phyloP scores from a whole-genome alignment of 1,140 invertebrate species.

The Hyposmocoma kahamanoa region DNA sequence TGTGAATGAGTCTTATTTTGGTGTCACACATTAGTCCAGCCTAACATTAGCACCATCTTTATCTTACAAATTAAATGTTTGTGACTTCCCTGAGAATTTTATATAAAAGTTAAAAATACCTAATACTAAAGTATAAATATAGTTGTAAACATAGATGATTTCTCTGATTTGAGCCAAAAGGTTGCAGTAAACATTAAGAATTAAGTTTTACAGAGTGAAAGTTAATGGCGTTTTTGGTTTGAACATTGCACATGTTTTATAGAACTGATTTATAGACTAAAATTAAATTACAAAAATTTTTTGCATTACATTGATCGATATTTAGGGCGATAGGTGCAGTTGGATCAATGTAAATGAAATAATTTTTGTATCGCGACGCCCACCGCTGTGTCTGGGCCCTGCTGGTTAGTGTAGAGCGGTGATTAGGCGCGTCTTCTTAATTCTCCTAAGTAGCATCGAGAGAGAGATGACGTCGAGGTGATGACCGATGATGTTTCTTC shows the following conservation, averaged over 20 bases:
- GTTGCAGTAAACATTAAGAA: constrained; percentile 43
- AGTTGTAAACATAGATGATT: constrained; percentile 58
- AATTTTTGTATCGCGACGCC: constrained; percentile 42
- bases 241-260: constrained; percentile 69
- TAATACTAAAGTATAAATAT: constrained; percentile 72
- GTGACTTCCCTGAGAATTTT: constrained; percentile 69
- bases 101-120: constrained; percentile 71
- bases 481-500: constrained; percentile 28
- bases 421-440: constrained; percentile 4
- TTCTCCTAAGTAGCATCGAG: constrained; percentile 4
- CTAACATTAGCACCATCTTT: constrained; percentile 72
- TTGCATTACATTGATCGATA: constrained; percentile 44
- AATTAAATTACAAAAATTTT: constrained; percentile 51
- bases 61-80: constrained; percentile 69
- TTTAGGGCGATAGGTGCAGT: constrained; percentile 40
- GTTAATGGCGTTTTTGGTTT: constrained; percentile 71
- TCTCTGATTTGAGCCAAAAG: constrained; percentile 69
- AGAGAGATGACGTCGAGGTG: constrained; percentile 25
- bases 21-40: constrained; percentile 70
- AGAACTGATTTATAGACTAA: constrained; percentile 51
- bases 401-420: constrained; percentile 11
- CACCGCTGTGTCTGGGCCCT: constrained; percentile 21
- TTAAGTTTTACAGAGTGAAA: constrained; percentile 51
- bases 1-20: constrained; percentile 67
- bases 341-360: constrained; percentile 52